Evolutionary conservation across 2,113 vertebrate species (phyloP).

Genomic region (Aldabrachelys gigantea): DNA sequence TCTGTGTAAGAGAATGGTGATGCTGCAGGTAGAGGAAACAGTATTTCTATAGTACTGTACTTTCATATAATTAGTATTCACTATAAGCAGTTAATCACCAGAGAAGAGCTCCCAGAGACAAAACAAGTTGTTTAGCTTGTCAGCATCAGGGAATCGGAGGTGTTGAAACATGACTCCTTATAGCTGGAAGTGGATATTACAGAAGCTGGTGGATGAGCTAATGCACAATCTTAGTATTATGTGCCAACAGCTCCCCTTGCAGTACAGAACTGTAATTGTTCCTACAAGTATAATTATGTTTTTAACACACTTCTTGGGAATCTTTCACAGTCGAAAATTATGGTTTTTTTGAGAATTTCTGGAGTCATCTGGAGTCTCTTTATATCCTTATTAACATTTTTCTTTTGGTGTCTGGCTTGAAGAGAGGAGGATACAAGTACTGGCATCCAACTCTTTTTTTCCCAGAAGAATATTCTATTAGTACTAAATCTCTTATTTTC

Average conservation of each 20-base stretch:
- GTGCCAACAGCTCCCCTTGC: slow-evolving; percentile 85
- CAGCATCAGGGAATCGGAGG: slow-evolving; percentile 84
- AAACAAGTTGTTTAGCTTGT: slow-evolving; percentile 89
- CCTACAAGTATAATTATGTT: slow-evolving; percentile 67
- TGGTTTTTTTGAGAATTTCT: slow-evolving; percentile 24
- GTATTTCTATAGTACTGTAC: slow-evolving; percentile 70
- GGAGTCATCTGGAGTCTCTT: slow-evolving; percentile 32
- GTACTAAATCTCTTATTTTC: slow-evolving; percentile 7
- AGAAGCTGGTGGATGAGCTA: slow-evolving; percentile 75
- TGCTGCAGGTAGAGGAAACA: slow-evolving; percentile 69
- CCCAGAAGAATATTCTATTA: neutral
- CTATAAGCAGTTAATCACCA: slow-evolving; percentile 86
- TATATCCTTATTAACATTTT: slow-evolving; percentile 17
- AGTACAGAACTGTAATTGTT: slow-evolving; percentile 77
- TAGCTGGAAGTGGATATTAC: slow-evolving; percentile 79
- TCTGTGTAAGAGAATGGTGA: slow-evolving; percentile 28
- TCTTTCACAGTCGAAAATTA: slow-evolving; percentile 60
- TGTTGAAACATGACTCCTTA: slow-evolving; percentile 86
- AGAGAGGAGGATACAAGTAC: slow-evolving; percentile 16
- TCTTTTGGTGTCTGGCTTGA: slow-evolving; percentile 10
- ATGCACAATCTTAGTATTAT: slow-evolving; percentile 54
- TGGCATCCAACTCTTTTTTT: slow-evolving; percentile 29
- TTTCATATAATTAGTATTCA: slow-evolving; percentile 84
- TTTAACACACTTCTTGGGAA: slow-evolving; percentile 54
- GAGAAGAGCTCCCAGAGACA: slow-evolving; percentile 86